A percentile compares a stretch with the other conserved stretches of the same genome.
These are phyloP conservation scores for Oxycera nigricornis DNA, from an alignment of 2,888 invertebrate species.

Conservation along the genomic window DNA sequence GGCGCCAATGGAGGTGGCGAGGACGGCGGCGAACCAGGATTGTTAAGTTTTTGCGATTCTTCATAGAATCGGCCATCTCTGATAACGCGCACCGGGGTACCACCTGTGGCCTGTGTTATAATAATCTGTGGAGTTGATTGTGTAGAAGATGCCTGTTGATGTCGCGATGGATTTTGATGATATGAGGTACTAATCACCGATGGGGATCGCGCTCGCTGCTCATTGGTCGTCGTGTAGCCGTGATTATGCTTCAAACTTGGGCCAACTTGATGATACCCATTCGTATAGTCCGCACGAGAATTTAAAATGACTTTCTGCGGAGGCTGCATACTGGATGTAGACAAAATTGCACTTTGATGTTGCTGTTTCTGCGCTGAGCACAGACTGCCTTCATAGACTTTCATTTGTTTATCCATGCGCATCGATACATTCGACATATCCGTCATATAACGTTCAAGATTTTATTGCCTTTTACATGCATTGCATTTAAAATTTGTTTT, in stretches of 20 bases:
- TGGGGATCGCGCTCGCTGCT: slow-evolving; percentile 38
- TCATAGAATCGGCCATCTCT: slow-evolving; percentile 61
- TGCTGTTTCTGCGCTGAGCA: slow-evolving; percentile 46
- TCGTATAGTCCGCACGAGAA: neutral
- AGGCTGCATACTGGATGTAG: slow-evolving; percentile 44
- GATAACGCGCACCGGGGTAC: slow-evolving; percentile 60
- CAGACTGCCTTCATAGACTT: neutral
- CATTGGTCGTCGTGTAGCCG: slow-evolving; percentile 3
- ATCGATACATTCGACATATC: slow-evolving; percentile 50
- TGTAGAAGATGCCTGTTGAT: slow-evolving; percentile 40
- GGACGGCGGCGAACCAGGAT: slow-evolving; percentile 45
- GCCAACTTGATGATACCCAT: neutral
- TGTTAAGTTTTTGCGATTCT: slow-evolving; percentile 50
- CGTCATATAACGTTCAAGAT: slow-evolving; percentile 55
- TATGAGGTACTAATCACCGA: slow-evolving; percentile 47
- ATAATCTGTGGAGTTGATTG: slow-evolving; percentile 19
- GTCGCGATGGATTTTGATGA: slow-evolving; percentile 49
- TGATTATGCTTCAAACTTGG: neutral
- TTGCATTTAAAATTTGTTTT: slow-evolving; percentile 51
- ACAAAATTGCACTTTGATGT: slow-evolving; percentile 45
- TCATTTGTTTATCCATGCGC: neutral
- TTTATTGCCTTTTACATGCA: slow-evolving; percentile 56
- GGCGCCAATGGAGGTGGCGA: slow-evolving; percentile 40
- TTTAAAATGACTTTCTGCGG: slow-evolving; percentile 20
- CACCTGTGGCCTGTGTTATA: neutral